These are phyloP conservation scores for Spheniscus mendiculus DNA, from an alignment of 2,113 vertebrate species.

Conservation along the genomic window DNA sequence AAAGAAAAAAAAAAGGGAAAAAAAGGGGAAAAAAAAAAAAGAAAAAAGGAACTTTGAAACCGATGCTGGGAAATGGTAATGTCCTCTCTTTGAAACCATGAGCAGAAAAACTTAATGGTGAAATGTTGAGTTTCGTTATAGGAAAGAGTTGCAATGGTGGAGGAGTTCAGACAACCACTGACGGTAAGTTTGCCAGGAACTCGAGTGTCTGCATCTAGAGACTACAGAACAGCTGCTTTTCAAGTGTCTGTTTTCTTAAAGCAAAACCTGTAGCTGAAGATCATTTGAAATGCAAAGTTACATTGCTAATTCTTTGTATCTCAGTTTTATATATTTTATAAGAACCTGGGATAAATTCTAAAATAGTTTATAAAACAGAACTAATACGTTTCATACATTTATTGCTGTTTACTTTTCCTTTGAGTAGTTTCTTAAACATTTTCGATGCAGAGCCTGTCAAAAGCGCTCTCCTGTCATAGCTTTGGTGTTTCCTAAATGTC, in stretches of 20 bases:
- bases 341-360: slow-evolving; percentile 80
- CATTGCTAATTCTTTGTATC: slow-evolving; percentile 80
- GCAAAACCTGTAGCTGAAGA: slow-evolving; percentile 79
- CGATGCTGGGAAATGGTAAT: slow-evolving; percentile 27
- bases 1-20: background rate
- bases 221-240: slow-evolving; percentile 75
- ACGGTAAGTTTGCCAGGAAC: slow-evolving; percentile 73
- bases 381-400: slow-evolving; percentile 63
- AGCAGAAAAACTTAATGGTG: slow-evolving; percentile 63
- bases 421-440: slow-evolving; percentile 58
- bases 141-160: slow-evolving; percentile 64
- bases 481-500: slow-evolving; percentile 74
- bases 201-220: slow-evolving; percentile 70
- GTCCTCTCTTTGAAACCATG: slow-evolving; percentile 66
- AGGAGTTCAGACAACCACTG: slow-evolving; percentile 65
- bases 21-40: background rate
- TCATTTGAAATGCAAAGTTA: slow-evolving; percentile 80
- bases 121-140: slow-evolving; percentile 65
- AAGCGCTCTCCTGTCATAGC: slow-evolving; percentile 66
- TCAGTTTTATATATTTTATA: slow-evolving; percentile 86
- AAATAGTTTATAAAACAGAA: slow-evolving; percentile 71
- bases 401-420: slow-evolving; percentile 64
- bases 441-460: slow-evolving; percentile 62
- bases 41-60: slow-evolving; percentile 42
- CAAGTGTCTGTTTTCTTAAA: slow-evolving; percentile 78